phyloP scores from a whole-genome alignment of 1,140 invertebrate genomes.

The Acromyrmex heyeri region DNA sequence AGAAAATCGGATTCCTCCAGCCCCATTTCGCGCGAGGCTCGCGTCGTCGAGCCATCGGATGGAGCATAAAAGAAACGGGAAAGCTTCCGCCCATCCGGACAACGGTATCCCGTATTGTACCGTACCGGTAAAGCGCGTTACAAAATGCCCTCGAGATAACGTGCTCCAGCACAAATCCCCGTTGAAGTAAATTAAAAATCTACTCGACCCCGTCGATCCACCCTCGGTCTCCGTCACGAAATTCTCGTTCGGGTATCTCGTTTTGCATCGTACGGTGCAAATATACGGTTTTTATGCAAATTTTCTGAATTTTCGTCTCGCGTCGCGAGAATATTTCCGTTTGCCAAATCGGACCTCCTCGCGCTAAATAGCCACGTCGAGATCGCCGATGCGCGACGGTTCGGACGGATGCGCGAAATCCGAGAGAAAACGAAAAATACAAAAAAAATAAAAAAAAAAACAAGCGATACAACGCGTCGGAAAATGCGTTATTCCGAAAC shows the following conservation, averaged over 20 bases:
- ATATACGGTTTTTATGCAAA: slow-evolving; percentile 20
- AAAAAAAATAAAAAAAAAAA: background rate
- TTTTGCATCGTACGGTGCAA: background rate
- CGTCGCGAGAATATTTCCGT: slow-evolving; percentile 25
- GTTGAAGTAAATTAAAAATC: slow-evolving; percentile 70
- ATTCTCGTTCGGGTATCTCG: background rate
- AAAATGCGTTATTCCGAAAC: slow-evolving; percentile 38
- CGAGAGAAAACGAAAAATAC: background rate
- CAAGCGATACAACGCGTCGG: background rate
- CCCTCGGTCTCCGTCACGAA: background rate
- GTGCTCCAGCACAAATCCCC: slow-evolving; percentile 52
- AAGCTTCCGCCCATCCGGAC: slow-evolving; percentile 10
- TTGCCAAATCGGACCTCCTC: slow-evolving; percentile 24
- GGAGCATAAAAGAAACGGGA: slow-evolving; percentile 5
- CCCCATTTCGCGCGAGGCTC: slow-evolving; percentile 75
- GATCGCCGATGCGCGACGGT: slow-evolving; percentile 18
- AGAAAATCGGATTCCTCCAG: slow-evolving; percentile 77
- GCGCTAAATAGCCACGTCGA: slow-evolving; percentile 33
- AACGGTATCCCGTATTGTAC: slow-evolving; percentile 46
- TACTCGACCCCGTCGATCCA: slow-evolving; percentile 15
- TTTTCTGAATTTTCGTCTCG: slow-evolving; percentile 2
- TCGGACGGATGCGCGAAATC: slow-evolving; percentile 19
- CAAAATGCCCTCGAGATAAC: slow-evolving; percentile 69
- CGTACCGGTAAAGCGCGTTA: slow-evolving; percentile 50
- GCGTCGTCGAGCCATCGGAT: slow-evolving; percentile 36